Conservation (phyloP, 2,888 invertebrate genomes). For the Thera britannica region DNA sequence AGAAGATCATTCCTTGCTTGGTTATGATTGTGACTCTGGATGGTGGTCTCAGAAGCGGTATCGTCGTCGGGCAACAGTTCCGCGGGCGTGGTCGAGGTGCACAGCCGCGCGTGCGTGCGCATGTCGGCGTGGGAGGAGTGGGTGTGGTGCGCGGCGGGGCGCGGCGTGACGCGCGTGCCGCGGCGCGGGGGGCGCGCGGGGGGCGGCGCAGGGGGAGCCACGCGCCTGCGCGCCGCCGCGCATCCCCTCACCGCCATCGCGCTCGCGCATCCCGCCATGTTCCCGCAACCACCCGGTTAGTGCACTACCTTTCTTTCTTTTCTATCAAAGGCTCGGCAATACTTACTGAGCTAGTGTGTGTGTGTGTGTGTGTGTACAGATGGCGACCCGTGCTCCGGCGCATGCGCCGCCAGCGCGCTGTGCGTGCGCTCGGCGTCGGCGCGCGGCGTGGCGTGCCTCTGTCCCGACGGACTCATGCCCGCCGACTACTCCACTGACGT, state of each 20-base stretch:
- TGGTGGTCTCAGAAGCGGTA: conserved; percentile 13
- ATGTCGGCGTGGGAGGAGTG: conserved; percentile 68
- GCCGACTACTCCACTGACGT: conserved; percentile 46
- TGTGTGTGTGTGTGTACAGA: conserved; percentile 43
- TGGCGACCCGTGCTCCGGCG: conserved; percentile 84
- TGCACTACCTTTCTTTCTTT: too few relatives aligned
- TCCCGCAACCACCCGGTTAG: conserved; percentile 41
- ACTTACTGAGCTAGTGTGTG: too few relatives aligned
- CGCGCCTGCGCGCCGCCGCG: conserved; percentile 40
- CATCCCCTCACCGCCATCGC: conserved; percentile 53
- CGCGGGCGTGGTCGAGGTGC: conserved; percentile 35
- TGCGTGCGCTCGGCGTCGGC: conserved; percentile 81
- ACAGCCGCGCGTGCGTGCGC: conserved; percentile 55
- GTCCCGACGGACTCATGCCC: conserved; percentile 81
- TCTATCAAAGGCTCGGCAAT: neutral
- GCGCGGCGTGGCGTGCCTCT: conserved; percentile 77
- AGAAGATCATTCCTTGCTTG: too few relatives aligned
- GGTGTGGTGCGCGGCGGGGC: conserved; percentile 66
- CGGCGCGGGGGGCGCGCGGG: conserved; percentile 47
- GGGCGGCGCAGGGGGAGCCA: conserved; percentile 46
- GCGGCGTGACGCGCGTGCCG: conserved; percentile 62
- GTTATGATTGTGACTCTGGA: too few relatives aligned
- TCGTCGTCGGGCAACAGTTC: conserved; percentile 17
- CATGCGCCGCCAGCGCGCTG: conserved; percentile 87
- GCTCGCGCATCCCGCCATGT: conserved; percentile 56